Evolutionary conservation across 2,888 invertebrate genomes (phyloP), one percentile per base, ranked within the genome.

Genomic region (Lochmaea crataegi): DNA sequence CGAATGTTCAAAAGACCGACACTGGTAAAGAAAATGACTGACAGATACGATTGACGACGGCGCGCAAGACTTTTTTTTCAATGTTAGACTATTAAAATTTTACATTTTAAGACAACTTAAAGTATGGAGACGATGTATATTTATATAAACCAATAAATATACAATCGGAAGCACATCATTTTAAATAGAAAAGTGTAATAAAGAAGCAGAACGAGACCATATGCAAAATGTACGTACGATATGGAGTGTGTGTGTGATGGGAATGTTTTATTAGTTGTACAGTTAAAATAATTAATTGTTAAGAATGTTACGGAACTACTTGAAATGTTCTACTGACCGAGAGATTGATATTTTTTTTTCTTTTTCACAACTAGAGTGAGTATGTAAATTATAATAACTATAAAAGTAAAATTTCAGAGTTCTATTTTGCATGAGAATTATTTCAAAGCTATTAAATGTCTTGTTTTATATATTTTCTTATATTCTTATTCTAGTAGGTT

Each of bases 261-360:
- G 70, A 70, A 70, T 70, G 64, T 68, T 68, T 38, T 38, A 38
- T 38, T 38, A 38, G 22, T 51, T 53, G 12, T 11, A 7, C 3
- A 38, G 32, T 38, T 38, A 38, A 38, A 38, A 38, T 61, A 65
- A 70, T 65, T 70, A 70, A 70, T 70, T 70, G 64, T 69, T 69
- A 26, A 64, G 26, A 64, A 70, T 65, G 57, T 65, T 64, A 57
- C 70, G 70, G 70, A 64, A 65, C 64, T 22, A 42, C n/a, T 45
- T 32, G 56, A 32, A 65, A 64, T 64, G 70, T 41, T 70, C 70
- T 16, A 70, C 70, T 70, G 57, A 70, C 70, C 70, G 64, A 70
- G 45, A 53, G 16, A 53, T 53, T 16, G 18, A 53, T 53, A 10
- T 53, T 9, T 18, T n/a, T 12, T 14, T 5, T n/a, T 9, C 4